Percentiles rank a stretch among this genome's conserved stretches.
These are phyloP conservation scores for Rhinolophus ferrumequinum DNA, from an alignment of 2,113 vertebrate species.

Conservation along the genomic window DNA sequence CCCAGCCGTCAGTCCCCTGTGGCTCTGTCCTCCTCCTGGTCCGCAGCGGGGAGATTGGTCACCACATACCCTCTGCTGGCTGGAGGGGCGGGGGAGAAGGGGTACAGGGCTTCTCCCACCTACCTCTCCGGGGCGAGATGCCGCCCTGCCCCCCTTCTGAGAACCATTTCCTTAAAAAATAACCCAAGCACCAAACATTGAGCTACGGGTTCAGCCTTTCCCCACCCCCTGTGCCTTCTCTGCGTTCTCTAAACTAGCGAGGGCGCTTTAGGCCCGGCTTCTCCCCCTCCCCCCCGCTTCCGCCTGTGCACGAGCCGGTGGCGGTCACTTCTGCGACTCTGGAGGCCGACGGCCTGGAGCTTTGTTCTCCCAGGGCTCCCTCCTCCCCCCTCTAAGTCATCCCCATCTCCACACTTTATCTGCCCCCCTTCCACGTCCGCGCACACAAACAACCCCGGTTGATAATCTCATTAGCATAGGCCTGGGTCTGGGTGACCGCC, in stretches of 20 bases:
- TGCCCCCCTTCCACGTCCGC: not conserved
- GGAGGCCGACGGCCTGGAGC: constrained; percentile 47
- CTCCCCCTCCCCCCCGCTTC: not conserved
- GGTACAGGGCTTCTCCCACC: not conserved
- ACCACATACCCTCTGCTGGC: not conserved
- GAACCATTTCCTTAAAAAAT: not conserved
- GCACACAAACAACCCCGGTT: constrained; percentile 52
- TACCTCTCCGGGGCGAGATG: not conserved
- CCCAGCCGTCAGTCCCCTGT: not conserved
- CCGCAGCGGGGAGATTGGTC: not conserved
- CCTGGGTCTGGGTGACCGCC: constrained; percentile 39
- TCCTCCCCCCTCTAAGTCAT: constrained; percentile 31
- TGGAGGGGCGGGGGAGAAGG: not conserved
- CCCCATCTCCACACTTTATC: constrained; percentile 32
- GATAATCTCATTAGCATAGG: constrained; percentile 77
- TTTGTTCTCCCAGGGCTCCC: constrained; percentile 70
- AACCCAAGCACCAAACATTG: constrained; percentile 12
- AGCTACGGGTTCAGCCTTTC: not conserved
- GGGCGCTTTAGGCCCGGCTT: not conserved
- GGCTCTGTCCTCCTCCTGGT: not conserved
- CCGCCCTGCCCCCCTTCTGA: not conserved
- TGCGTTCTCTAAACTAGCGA: not conserved
- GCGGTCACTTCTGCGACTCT: constrained; percentile 51
- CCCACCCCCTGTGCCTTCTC: not conserved
- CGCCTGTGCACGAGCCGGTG: constrained; percentile 12